Evolutionary conservation across 2,797 vertebrate species (phyloP).

Genomic region (Setipinna tenuifilis): DNA sequence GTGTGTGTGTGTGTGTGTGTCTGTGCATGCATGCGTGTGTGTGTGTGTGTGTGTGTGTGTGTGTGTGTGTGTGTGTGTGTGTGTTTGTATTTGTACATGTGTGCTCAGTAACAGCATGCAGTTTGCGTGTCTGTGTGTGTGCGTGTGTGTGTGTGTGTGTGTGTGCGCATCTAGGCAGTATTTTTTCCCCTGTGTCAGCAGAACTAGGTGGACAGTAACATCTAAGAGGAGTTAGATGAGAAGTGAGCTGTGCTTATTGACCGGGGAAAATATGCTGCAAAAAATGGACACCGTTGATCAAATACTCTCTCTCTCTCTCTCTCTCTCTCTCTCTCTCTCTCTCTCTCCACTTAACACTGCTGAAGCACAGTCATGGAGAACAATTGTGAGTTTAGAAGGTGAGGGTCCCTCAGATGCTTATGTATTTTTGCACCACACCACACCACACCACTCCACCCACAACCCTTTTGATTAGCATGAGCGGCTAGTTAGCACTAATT

Average conservation of each 20-base stretch:
- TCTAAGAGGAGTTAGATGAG: conserved; percentile 4
- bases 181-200: neutral
- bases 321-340: neutral
- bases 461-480: neutral
- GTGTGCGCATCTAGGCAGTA: neutral
- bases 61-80: neutral
- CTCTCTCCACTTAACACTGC: neutral
- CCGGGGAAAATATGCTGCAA: neutral
- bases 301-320: neutral
- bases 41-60: neutral
- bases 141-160: conserved; percentile 1
- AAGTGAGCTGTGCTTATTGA: neutral
- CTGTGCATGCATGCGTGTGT: neutral
- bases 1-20: neutral
- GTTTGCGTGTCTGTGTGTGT: neutral
- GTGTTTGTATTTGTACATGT: neutral
- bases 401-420: neutral
- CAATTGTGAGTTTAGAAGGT: neutral
- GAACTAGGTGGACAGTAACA: conserved; percentile 1
- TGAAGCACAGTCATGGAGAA: neutral
- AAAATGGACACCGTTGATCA: conserved; percentile 9
- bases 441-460: neutral
- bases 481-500: neutral
- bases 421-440: neutral
- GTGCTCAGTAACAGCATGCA: no score